phyloP scores from a whole-genome alignment of 2,113 vertebrate genomes.

The Hippoglossus stenolepis region DNA sequence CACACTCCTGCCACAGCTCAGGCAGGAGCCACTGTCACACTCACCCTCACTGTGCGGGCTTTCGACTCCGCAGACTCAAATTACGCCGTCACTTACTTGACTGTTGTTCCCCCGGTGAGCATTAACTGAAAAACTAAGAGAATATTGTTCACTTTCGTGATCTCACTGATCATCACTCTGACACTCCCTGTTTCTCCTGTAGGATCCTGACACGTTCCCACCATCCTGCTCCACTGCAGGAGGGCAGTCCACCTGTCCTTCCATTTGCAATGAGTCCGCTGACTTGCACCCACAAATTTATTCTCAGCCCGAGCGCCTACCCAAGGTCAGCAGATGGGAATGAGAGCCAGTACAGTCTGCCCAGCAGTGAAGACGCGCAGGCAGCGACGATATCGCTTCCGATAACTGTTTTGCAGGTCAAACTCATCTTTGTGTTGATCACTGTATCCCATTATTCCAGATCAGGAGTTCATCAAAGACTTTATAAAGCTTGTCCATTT shows the following conservation, averaged over 20 bases:
- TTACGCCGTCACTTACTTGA: conserved; percentile 83
- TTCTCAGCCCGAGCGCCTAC: too few species aligned
- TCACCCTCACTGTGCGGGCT: conserved; percentile 78
- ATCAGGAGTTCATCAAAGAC: not conserved
- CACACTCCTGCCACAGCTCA: conserved; percentile 72
- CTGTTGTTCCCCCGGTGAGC: conserved; percentile 79
- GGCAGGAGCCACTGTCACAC: conserved; percentile 72
- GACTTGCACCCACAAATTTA: too few species aligned
- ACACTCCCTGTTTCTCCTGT: not conserved
- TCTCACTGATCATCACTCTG: not conserved
- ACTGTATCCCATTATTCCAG: not conserved
- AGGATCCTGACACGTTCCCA: conserved; percentile 76
- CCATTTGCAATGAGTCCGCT: conserved; percentile 65
- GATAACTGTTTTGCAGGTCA: conserved; percentile 45
- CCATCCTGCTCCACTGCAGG: conserved; percentile 72
- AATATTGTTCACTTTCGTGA: not conserved
- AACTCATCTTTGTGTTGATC: not conserved
- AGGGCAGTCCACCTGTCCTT: conserved; percentile 62
- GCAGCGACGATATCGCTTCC: too few species aligned
- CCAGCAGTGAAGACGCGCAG: too few species aligned
- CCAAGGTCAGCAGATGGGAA: too few species aligned
- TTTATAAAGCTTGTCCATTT: too few species aligned
- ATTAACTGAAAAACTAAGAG: not conserved
- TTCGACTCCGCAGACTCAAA: conserved; percentile 72
- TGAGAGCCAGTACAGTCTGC: too few species aligned